A percentile compares a stretch with the other conserved stretches of the same genome.
These are phyloP conservation scores for Xylota segnis DNA, from an alignment of 2,888 invertebrate species.

Conservation along the genomic window DNA sequence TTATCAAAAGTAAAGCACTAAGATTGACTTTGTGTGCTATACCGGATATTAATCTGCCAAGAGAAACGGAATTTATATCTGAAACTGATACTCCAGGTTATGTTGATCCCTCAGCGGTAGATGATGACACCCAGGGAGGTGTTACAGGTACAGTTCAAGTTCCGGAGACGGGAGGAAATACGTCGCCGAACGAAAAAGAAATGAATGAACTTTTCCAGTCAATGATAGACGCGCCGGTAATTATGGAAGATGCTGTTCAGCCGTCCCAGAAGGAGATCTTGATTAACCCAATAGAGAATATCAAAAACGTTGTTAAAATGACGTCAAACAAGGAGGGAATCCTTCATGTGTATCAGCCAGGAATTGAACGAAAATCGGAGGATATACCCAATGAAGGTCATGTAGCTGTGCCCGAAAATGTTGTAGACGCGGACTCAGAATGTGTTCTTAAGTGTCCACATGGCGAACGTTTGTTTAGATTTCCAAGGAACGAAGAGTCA, in stretches of 20 bases:
- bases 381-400: background rate
- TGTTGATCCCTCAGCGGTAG: background rate
- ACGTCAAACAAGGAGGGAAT: conserved; percentile 27
- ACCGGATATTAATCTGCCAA: conserved; percentile 40
- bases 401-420: conserved; percentile 1
- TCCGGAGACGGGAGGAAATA: background rate
- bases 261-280: conserved; percentile 8
- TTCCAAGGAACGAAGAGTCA: conserved; percentile 26
- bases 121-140: background rate
- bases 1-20: background rate
- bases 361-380: background rate
- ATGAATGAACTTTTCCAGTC: background rate
- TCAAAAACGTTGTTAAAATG: conserved; percentile 25
- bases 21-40: conserved; percentile 18
- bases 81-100: background rate
- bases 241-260: background rate
- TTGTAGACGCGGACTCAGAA: background rate
- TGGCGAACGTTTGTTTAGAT: conserved; percentile 17
- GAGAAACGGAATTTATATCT: background rate
- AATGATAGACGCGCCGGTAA: background rate
- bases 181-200: background rate
- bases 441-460: conserved; percentile 57
- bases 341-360: conserved; percentile 44
- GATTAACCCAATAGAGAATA: conserved; percentile 46
- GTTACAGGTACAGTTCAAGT: no score